Evolutionary conservation across 2,797 vertebrate species (phyloP), one percentile per base, ranked within the genome.

Genomic region (Phrynocephalus guinanensis): DNA sequence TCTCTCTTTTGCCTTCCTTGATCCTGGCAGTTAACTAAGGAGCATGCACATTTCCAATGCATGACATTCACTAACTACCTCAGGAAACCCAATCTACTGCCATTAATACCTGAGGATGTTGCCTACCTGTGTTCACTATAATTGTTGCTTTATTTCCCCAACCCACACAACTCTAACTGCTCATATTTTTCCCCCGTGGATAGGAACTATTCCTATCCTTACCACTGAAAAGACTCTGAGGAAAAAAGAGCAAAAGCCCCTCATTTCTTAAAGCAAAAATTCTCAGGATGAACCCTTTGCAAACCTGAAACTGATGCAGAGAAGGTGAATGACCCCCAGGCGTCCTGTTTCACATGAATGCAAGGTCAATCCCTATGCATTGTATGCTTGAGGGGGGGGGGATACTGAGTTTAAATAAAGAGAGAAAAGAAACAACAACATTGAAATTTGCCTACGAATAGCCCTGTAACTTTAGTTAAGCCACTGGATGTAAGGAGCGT

Each of bases 371-470:
- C 95, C 86, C n/a, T 88, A 87, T 72, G 16, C 56, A 16, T 26
- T 90, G 11, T 83, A 28, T 5, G 11, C 3, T 84, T 76, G 75
- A 67, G 60, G 84, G 38, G 60, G 84, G 38, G 85, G 60, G 88
- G 91, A 92, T 87, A 26, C 78, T 87, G 75, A 89, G 85, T 91
- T 92, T 93, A 89, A 92, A 88, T 60, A 56, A 92, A 95, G 90
- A 92, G 92, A 90, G 83, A 48, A 91, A 76, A 56, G n/a, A 56
- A 88, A 77, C 44, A 77, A 63, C 26, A 84, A 71, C n/a, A 79
- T 26, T 50, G 82, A 44, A 85, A 77, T 71, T 79, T 91, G 0
- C 8, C 63, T 38, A 70, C 16, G 2, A 72, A 28, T n/a, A 84
- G 33, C 7, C 89, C 79, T 91, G 71, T 82, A 73, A 48, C 15